Percentiles rank a stretch among this genome's conserved stretches.
Evolutionary conservation across 2,888 invertebrate genomes (phyloP).

Genomic region (Metallyticus violacea): DNA sequence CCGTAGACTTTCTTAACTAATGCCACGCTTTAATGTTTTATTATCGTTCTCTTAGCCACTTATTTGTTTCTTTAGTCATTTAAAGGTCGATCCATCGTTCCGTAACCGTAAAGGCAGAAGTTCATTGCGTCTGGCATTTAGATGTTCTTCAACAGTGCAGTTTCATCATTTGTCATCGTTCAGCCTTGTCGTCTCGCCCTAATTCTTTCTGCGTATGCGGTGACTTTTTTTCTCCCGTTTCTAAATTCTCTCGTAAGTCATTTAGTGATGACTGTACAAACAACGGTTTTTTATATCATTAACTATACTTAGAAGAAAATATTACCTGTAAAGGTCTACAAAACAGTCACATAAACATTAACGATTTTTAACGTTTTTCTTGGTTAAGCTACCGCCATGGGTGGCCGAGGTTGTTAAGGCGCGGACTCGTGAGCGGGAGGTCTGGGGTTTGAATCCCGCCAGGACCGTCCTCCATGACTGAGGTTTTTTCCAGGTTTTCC

Average conservation of each 20-base stretch:
- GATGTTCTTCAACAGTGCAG: not conserved
- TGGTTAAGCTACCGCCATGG: no score
- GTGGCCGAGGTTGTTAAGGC: no score
- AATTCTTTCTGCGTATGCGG: not conserved
- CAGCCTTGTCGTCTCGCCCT: not conserved
- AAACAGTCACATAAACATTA: no score
- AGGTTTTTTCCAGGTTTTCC: no score
- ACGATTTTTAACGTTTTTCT: no score
- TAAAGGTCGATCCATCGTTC: not conserved
- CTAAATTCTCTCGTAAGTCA: not conserved
- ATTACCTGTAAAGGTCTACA: no score
- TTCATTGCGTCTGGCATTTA: not conserved
- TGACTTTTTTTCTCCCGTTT: not conserved
- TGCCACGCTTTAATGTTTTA: not conserved
- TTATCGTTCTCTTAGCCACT: no score
- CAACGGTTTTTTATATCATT: no score
- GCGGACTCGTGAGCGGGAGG: no score
- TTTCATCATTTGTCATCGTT: not conserved
- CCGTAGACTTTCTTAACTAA: not conserved
- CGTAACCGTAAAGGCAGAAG: not conserved
- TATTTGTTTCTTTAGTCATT: not conserved
- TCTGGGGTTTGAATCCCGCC: no score
- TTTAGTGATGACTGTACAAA: not conserved
- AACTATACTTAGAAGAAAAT: no score
- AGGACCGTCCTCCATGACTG: no score